phyloP scores from a whole-genome alignment of 1,140 invertebrate genomes.

The Leptonema lineaticorne region DNA sequence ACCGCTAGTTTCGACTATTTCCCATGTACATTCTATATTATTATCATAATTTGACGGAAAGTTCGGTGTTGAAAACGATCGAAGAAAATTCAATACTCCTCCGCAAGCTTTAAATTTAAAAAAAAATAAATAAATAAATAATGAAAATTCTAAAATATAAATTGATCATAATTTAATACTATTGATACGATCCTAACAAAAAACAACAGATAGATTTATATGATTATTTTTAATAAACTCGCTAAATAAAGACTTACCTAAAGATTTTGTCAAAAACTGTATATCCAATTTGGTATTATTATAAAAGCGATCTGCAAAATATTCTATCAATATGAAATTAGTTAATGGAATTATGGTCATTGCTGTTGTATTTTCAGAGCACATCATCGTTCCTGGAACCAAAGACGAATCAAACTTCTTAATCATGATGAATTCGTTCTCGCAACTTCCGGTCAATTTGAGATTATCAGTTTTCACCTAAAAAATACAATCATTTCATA shows the following conservation, averaged over 20 bases:
- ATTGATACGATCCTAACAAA: too few species aligned
- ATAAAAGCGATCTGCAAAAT: conserved; percentile 28
- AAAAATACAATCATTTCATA: background rate
- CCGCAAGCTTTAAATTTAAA: conserved; percentile 32
- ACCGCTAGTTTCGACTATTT: conserved; percentile 64
- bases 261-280: background rate
- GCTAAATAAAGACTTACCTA: conserved; percentile 19
- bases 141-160: too few species aligned
- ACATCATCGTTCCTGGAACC: background rate
- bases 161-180: too few species aligned
- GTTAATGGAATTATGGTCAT: background rate
- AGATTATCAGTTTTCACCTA: conserved; percentile 1
- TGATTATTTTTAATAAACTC: too few species aligned
- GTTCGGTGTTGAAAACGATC: conserved; percentile 57
- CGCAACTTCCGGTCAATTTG: conserved; percentile 15
- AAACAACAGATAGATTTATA: too few species aligned
- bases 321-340: conserved; percentile 21
- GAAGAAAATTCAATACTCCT: conserved; percentile 24
- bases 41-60: conserved; percentile 65
- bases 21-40: conserved; percentile 81
- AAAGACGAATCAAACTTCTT: background rate
- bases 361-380: background rate
- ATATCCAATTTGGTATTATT: conserved; percentile 14
- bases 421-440: conserved; percentile 9
- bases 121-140: too few species aligned